Conservation (phyloP, 2,797 vertebrate genomes). For the Sylvilagus floridanus region DNA sequence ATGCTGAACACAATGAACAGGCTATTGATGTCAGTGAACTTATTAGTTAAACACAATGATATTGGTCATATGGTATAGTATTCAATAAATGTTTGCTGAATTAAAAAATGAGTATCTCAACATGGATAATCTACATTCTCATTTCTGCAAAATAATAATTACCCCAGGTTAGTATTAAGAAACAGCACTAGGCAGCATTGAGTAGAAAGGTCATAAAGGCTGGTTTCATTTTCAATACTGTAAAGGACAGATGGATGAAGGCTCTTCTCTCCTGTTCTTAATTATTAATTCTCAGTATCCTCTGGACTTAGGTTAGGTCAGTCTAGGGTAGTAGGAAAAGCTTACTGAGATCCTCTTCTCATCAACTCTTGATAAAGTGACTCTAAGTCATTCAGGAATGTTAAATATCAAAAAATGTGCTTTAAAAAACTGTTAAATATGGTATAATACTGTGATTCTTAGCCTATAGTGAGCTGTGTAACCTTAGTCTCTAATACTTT, state of each 20-base stretch:
- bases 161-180: not conserved
- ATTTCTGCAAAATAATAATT: constrained; percentile 33
- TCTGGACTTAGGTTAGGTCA: not conserved
- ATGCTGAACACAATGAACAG: constrained; percentile 16
- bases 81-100: constrained; percentile 17
- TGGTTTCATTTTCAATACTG: not conserved
- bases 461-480: not conserved
- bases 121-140: constrained; percentile 4
- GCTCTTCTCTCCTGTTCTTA: constrained; percentile 9
- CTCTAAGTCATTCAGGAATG: constrained; percentile 13
- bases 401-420: not conserved
- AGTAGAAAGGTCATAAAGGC: constrained; percentile 40
- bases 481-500: not conserved
- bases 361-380: not conserved
- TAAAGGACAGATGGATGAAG: constrained; percentile 20
- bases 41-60: constrained; percentile 14
- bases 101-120: constrained; percentile 24
- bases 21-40: not conserved
- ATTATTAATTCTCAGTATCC: constrained; percentile 25
- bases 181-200: not conserved
- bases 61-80: not conserved
- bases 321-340: not conserved
- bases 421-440: constrained; percentile 47
- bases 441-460: not conserved
- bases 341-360: constrained; percentile 23